Evolutionary conservation across 2,888 invertebrate genomes (phyloP).

Genomic region (Leucania comma): DNA sequence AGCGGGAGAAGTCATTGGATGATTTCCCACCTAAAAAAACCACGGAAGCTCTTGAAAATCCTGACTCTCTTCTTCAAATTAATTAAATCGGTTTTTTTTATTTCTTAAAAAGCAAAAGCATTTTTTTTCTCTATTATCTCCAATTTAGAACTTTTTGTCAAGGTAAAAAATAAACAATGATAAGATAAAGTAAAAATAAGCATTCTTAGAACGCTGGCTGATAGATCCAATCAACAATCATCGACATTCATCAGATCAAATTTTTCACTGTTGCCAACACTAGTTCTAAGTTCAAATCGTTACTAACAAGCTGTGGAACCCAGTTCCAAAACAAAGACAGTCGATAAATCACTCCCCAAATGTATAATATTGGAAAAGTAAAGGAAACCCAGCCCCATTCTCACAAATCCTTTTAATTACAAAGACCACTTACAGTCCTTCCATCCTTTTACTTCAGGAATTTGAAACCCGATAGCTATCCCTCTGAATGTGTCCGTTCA

Average conservation of each 20-base stretch:
- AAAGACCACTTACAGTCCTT: slow-evolving; percentile 43
- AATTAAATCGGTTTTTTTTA: not conserved
- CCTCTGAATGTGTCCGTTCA: slow-evolving; percentile 41
- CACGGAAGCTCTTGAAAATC: not conserved
- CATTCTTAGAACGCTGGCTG: too few species aligned
- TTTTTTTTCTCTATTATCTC: not conserved
- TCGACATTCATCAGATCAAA: too few species aligned
- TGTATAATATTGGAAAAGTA: not conserved
- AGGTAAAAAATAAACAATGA: too few species aligned
- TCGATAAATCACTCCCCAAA: not conserved
- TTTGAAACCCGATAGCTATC: slow-evolving; percentile 54
- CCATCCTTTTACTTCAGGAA: slow-evolving; percentile 63
- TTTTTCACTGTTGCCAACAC: too few species aligned
- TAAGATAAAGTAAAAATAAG: too few species aligned
- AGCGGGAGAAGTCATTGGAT: too few species aligned
- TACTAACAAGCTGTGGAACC: too few species aligned
- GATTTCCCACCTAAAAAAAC: too few species aligned
- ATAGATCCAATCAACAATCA: too few species aligned
- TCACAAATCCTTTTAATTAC: slow-evolving; percentile 48
- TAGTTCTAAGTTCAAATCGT: too few species aligned
- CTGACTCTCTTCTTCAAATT: not conserved
- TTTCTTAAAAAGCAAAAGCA: not conserved
- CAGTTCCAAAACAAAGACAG: too few species aligned
- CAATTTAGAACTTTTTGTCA: not conserved
- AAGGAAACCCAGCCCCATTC: slow-evolving; percentile 8